These are phyloP conservation scores for Brachyalestes nurse DNA, from an alignment of 2,797 vertebrate genomes.

Conservation along the genomic window DNA sequence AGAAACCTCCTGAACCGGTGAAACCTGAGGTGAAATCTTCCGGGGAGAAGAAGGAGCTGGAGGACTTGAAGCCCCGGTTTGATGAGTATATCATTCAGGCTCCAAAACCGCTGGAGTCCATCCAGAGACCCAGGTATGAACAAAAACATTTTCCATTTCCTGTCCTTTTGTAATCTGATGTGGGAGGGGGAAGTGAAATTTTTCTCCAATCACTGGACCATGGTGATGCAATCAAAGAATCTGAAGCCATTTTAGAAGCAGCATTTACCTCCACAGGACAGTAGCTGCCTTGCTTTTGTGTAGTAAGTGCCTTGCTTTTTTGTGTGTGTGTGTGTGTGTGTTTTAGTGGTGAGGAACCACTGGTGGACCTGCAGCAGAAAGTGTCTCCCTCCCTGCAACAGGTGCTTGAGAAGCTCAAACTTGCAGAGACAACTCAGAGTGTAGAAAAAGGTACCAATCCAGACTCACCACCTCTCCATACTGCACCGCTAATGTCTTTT, in stretches of 20 bases:
- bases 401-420: constrained; percentile 83
- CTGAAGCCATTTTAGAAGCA: too few relatives aligned
- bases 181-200: too few relatives aligned
- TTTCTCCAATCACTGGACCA: neutral
- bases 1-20: constrained; percentile 92
- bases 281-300: too few relatives aligned
- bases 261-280: too few relatives aligned
- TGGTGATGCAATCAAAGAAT: neutral
- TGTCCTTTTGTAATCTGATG: too few relatives aligned
- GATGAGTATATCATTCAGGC: constrained; percentile 83
- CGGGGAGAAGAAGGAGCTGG: constrained; percentile 81
- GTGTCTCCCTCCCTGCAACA: constrained; percentile 83
- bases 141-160: too few relatives aligned
- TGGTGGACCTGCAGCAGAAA: constrained; percentile 81
- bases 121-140: constrained; percentile 87
- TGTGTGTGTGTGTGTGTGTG: too few relatives aligned
- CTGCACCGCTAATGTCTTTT: too few relatives aligned
- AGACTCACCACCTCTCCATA: too few relatives aligned
- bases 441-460: constrained; percentile 73
- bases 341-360: constrained; percentile 81
- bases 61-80: constrained; percentile 76
- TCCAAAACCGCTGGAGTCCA: constrained; percentile 87
- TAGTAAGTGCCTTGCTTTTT: too few relatives aligned
- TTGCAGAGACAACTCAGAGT: constrained; percentile 71
- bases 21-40: constrained; percentile 91